Percentiles rank a stretch among this genome's conserved stretches.
phyloP scores from a whole-genome alignment of 2,797 vertebrate species.

The Periophthalmus magnuspinnatus region DNA sequence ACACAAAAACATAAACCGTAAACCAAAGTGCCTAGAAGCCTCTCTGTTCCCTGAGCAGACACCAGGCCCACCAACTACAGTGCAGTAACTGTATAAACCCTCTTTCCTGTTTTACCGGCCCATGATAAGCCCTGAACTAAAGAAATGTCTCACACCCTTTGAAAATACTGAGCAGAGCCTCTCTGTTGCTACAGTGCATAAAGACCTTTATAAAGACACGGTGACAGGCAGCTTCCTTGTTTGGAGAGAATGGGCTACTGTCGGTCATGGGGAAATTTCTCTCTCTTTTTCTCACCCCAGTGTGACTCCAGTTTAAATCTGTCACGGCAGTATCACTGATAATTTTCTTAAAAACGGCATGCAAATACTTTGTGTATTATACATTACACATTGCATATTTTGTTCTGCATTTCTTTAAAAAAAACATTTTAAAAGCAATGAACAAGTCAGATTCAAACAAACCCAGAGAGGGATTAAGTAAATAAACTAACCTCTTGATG shows the following conservation, averaged over 20 bases:
- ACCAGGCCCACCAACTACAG: constrained; percentile 36
- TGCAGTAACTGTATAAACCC: constrained; percentile 45
- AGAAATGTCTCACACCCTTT: constrained; percentile 43
- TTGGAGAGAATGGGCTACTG: constrained; percentile 54
- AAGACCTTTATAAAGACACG: constrained; percentile 33
- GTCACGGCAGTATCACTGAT: constrained; percentile 19
- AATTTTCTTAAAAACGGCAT: background rate
- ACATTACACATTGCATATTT: no score
- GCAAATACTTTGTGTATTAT: no score
- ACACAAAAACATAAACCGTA: background rate
- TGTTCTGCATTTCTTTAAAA: no score
- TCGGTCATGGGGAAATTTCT: constrained; percentile 41
- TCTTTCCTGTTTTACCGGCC: constrained; percentile 56
- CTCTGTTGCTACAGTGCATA: constrained; percentile 55
- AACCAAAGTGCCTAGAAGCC: background rate
- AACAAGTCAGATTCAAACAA: no score
- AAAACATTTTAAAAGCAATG: no score
- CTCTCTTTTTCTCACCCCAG: constrained; percentile 50
- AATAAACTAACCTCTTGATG: no score
- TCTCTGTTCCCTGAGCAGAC: constrained; percentile 26
- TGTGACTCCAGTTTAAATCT: no score
- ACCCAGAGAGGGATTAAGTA: no score
- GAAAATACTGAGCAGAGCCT: constrained; percentile 38
- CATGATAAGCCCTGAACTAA: constrained; percentile 46
- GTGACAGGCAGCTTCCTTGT: constrained; percentile 63